Base-by-base conservation (phyloP, 2,797 vertebrate species). In the Trematomus bernacchii region DNA sequence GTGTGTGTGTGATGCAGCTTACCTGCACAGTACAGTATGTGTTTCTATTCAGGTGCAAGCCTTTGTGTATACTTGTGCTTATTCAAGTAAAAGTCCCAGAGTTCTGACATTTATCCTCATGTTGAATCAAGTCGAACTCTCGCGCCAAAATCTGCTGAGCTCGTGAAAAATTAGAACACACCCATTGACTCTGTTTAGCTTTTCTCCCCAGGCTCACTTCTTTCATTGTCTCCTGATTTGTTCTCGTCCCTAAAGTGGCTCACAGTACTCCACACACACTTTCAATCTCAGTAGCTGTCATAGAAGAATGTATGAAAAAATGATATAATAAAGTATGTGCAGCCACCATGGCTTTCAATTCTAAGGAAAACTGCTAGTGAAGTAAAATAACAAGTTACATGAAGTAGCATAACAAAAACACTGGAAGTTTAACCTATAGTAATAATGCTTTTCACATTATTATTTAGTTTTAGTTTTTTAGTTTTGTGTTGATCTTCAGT, bases 221-320 rank as follows among this genome's bases (percentile, higher is more conserved):
- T 91, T 89, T 89, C 87, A 92, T 92, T 91, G 91, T 92, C 89
- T 91, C 67, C 85, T 88, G 87, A 91, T 91, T 92, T 92, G 88
- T 91, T 92, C 85, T 46, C 71, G 85, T 91, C 86, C 87, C 89
- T 79, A 84, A 89, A 83, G 82, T 77, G 80, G 44, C 76, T 83
- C 72, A 53, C 54, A 58, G 84, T 66, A 14, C 79, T 51, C 23
- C 60, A 65, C 77, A 80, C 72, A 76, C 60, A 84, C 61, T 85
- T 86, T 83, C 89, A 91, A 90, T 92, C 83, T 83, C 79, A 74
- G 76, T 3, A 81, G 82, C 82, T 89, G 88, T 92, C 88, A 87
- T 59, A 59, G 30, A 66, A 68, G 60, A 75, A 85, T 77, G 75
- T 68, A 60, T 66, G 33, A 37, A 37, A 8, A 47, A 62, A 65